These are phyloP conservation scores for Sepioteuthis lessoniana DNA, from an alignment of 2,888 invertebrate species.

Conservation along the genomic window DNA sequence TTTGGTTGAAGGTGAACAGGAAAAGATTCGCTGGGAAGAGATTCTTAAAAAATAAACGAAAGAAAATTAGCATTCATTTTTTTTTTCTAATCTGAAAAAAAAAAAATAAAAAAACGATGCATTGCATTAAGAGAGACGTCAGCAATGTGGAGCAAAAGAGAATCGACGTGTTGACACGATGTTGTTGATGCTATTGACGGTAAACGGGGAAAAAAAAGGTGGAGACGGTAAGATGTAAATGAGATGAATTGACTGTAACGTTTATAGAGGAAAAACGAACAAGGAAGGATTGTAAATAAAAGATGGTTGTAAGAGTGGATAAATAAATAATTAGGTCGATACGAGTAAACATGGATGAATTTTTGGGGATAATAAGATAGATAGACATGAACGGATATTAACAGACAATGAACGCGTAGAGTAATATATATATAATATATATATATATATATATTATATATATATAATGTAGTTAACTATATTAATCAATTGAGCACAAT, in stretches of 20 bases:
- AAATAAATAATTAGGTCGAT: neutral
- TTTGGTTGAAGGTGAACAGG: too few species aligned
- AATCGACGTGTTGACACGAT: neutral
- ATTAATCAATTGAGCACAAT: too few species aligned
- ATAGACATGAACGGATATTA: neutral
- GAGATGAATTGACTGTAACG: neutral
- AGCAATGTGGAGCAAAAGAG: neutral
- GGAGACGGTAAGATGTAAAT: neutral
- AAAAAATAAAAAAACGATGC: neutral
- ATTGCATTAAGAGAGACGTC: neutral
- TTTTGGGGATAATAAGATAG: neutral
- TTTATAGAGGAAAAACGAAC: neutral
- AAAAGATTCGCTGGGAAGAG: too few species aligned
- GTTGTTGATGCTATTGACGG: neutral
- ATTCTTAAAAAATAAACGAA: too few species aligned
- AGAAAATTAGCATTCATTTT: too few species aligned
- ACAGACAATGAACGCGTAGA: neutral
- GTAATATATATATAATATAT: neutral
- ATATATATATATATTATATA: neutral
- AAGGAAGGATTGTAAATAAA: neutral
- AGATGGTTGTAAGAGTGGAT: neutral
- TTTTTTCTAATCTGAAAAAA: too few species aligned
- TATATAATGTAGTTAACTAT: too few species aligned
- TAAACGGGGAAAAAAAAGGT: neutral
- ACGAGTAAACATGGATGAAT: neutral